Base-by-base conservation (phyloP, 2,797 vertebrate species). In the Bradypus variegatus region DNA sequence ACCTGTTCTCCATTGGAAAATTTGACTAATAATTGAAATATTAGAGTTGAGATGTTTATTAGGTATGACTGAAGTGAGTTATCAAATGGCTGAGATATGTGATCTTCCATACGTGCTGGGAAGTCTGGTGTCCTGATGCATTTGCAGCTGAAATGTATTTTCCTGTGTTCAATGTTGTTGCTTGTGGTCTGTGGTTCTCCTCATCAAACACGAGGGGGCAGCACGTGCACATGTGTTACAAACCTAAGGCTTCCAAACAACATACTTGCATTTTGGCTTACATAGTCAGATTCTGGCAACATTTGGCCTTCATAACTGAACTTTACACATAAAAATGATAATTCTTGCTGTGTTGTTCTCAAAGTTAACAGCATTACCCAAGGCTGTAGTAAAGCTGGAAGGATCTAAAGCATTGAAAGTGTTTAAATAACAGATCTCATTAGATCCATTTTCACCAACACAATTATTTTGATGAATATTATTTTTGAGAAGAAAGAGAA, bases 151-250 rank as follows among this genome's bases (percentile, higher is more conserved):
- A 55, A 84, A 72, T 25, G 23, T 14, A 6, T 21, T 72, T 86
- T 72, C n/a, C 67, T 55, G 55, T 11, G 13, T 25, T 8, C 45
- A 25, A 4, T n/a, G 38, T 33, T 29, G 90, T 92, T 1, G 36
- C 14, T 4, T 12, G 3, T 1, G 45, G 69, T 16, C 41, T 96
- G 96, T 91, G 96, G 90, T 95, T 96, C 91, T 92, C 29, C 2
- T 1, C 4, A 8, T 4, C 7, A 19, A 95, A 94, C 97, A 95
- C 96, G 91, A 25, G 96, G 96, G 95, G 97, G 96, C 96, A 93
- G 93, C 70, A 2, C 86, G 1, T 85, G 86, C 96, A 95, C 90
- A n/a, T 1, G 0, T 90, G 94, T 88, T 18, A 8, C n/a, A 86
- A 73, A 31, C 36, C 72, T 19, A 3, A 45, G 69, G n/a, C 33